Conservation (phyloP, 2,113 vertebrate species). For the Dipodomys spectabilis region DNA sequence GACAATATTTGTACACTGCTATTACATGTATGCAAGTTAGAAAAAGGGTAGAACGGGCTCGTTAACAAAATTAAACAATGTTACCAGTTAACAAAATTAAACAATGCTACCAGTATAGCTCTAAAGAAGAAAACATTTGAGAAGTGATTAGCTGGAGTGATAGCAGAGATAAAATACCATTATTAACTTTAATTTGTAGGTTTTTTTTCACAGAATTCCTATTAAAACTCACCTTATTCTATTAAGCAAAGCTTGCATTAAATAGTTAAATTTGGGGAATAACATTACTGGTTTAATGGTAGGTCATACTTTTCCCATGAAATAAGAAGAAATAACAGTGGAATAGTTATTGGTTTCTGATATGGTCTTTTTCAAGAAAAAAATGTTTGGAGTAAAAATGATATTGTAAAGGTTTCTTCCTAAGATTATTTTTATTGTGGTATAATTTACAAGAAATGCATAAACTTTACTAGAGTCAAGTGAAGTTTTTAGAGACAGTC, state of each 20-base stretch:
- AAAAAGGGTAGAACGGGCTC: too few relatives aligned
- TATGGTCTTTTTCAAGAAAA: conserved; percentile 15
- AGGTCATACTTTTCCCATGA: conserved; percentile 17
- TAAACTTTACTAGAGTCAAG: not conserved
- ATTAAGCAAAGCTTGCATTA: conserved; percentile 33
- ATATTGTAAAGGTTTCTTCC: not conserved
- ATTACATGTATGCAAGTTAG: too few relatives aligned
- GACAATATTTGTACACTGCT: too few relatives aligned
- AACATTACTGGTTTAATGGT: not conserved
- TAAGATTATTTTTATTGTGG: not conserved
- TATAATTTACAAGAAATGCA: not conserved
- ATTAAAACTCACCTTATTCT: conserved; percentile 34
- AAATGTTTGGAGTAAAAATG: conserved; percentile 41
- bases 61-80: too few relatives aligned
- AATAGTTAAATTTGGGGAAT: conserved; percentile 25
- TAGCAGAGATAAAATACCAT: not conserved
- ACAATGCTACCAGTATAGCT: too few relatives aligned
- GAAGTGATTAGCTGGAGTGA: too few relatives aligned
- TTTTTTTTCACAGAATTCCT: conserved; percentile 16
- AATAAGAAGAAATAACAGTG: not conserved
- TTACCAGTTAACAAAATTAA: too few relatives aligned
- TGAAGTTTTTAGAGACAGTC: not conserved
- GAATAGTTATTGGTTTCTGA: conserved; percentile 8
- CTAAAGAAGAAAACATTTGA: too few relatives aligned
- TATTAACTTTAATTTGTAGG: not conserved